Conservation (phyloP, 2,113 vertebrate species). For the Cyprinodon variegatus region DNA sequence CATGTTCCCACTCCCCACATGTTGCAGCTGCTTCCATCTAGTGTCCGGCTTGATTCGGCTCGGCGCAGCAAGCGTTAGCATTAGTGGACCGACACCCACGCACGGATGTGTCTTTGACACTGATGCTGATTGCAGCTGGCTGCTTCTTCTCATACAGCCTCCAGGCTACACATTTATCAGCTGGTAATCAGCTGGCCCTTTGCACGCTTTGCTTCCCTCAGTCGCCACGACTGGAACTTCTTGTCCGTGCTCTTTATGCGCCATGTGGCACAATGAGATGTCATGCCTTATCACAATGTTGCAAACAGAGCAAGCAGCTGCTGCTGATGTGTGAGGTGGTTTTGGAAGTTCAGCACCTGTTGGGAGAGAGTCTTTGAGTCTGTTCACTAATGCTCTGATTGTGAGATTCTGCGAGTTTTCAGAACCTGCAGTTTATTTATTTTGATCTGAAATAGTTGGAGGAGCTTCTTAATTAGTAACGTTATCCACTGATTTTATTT, state of each 20-base stretch:
- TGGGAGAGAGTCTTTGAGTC: too few relatives aligned
- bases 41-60: slow-evolving; percentile 25
- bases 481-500: neutral
- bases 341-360: neutral
- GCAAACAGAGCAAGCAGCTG: neutral
- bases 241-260: neutral
- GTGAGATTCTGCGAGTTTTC: neutral
- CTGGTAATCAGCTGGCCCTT: slow-evolving; percentile 60
- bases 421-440: neutral
- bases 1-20: neutral
- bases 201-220: slow-evolving; percentile 24
- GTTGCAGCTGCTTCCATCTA: slow-evolving; percentile 53
- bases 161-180: slow-evolving; percentile 64
- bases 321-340: neutral
- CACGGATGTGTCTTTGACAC: slow-evolving; percentile 41
- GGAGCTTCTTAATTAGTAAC: neutral
- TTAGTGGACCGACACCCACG: slow-evolving; percentile 5
- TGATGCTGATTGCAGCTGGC: slow-evolving; percentile 63
- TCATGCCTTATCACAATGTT: slow-evolving; percentile 6
- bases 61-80: neutral
- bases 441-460: too few relatives aligned
- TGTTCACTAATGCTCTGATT: too few relatives aligned
- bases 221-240: slow-evolving; percentile 1
- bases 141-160: slow-evolving; percentile 45
- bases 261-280: slow-evolving; percentile 1